These are phyloP conservation scores for Amphibalanus amphitrite DNA, from an alignment of 1,140 invertebrate species.

Conservation along the genomic window DNA sequence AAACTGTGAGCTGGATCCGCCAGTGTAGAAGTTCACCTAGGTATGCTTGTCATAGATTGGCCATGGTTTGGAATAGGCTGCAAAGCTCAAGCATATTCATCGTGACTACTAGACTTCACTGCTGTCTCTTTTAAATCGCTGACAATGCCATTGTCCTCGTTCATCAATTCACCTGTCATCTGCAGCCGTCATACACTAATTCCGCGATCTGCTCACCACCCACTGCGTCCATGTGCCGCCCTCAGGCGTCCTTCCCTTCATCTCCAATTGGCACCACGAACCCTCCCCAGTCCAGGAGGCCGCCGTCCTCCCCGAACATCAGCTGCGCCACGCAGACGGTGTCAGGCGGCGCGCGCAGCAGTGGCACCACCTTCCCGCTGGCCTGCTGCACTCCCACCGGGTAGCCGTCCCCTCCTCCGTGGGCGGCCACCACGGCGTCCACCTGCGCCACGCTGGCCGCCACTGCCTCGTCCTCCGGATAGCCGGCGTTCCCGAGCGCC, in stretches of 20 bases:
- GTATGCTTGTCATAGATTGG: too few species aligned
- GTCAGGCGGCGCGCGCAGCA: neutral
- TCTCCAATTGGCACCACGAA: neutral
- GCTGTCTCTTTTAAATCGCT: too few species aligned
- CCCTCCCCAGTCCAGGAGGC: neutral
- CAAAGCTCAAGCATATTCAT: too few species aligned
- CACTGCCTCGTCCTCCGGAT: neutral
- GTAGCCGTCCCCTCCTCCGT: neutral
- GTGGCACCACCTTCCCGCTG: neutral
- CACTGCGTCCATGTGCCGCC: too few species aligned
- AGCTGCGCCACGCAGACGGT: neutral
- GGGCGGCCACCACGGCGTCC: neutral
- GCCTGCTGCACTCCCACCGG: neutral
- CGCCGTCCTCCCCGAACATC: neutral
- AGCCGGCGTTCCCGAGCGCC: neutral
- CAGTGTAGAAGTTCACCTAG: too few species aligned
- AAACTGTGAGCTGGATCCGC: too few species aligned
- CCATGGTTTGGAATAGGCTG: too few species aligned
- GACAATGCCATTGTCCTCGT: too few species aligned
- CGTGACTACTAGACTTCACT: too few species aligned
- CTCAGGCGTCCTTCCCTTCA: neutral
- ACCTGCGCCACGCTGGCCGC: neutral
- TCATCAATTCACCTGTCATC: too few species aligned
- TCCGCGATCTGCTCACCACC: too few species aligned
- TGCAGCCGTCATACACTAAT: too few species aligned